phyloP scores from a whole-genome alignment of 1,140 invertebrate species.

The Trachelipus rathkii region DNA sequence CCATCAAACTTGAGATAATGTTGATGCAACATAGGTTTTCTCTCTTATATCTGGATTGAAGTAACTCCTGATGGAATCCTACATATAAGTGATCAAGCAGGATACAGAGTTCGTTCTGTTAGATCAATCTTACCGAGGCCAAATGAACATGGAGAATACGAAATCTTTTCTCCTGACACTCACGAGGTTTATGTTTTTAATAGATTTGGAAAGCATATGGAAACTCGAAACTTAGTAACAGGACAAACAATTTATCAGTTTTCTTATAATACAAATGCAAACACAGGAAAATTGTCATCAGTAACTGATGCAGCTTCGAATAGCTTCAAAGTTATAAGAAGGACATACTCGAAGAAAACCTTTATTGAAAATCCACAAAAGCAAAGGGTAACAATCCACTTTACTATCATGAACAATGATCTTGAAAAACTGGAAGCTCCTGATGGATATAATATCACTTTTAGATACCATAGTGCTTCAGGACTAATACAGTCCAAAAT shows the following conservation, averaged over 20 bases:
- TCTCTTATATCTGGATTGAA: slow-evolving; percentile 89
- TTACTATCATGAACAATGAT: slow-evolving; percentile 32
- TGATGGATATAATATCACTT: slow-evolving; percentile 44
- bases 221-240: slow-evolving; percentile 86
- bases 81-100: slow-evolving; percentile 90
- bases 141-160: slow-evolving; percentile 68
- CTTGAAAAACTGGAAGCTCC: slow-evolving; percentile 40
- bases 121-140: slow-evolving; percentile 75
- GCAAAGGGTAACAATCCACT: slow-evolving; percentile 34
- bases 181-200: slow-evolving; percentile 96
- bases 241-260: slow-evolving; percentile 87
- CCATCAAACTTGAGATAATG: no score
- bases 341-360: slow-evolving; percentile 57
- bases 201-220: slow-evolving; percentile 87
- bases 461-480: slow-evolving; percentile 36
- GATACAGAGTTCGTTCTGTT: slow-evolving; percentile 81
- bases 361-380: slow-evolving; percentile 44
- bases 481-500: slow-evolving; percentile 78
- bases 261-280: slow-evolving; percentile 92
- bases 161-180: slow-evolving; percentile 90
- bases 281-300: slow-evolving; percentile 85
- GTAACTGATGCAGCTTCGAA: slow-evolving; percentile 88
- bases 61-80: slow-evolving; percentile 90
- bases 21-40: slow-evolving; percentile 83
- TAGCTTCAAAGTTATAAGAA: slow-evolving; percentile 81